Evolutionary conservation across 1,140 invertebrate genomes (phyloP).

Genomic region (Scaptomyza montana): DNA sequence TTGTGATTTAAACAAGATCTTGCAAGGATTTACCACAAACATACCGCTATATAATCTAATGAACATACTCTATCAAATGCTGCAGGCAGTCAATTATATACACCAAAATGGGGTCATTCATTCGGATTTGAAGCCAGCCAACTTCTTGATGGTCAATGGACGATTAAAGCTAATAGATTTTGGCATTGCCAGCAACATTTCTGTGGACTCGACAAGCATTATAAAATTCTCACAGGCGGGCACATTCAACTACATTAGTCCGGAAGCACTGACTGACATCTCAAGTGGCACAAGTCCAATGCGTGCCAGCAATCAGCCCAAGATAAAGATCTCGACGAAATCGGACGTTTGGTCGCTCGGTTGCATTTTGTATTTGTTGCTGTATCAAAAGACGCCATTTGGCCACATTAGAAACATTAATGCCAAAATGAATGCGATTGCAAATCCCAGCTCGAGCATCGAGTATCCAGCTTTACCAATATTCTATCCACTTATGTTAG

Average conservation of each 20-base stretch:
- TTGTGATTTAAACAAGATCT: conserved; percentile 91
- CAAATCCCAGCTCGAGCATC: conserved; percentile 90
- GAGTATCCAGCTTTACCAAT: conserved; percentile 86
- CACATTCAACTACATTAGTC: conserved; percentile 98
- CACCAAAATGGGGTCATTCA: conserved; percentile 96
- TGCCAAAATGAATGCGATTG: conserved; percentile 93
- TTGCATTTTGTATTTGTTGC: conserved; percentile 97
- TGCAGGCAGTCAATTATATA: conserved; percentile 95
- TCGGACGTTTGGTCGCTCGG: conserved; percentile 99
- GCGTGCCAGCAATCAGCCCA: conserved; percentile 75
- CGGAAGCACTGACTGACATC: conserved; percentile 92
- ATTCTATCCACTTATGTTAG: conserved; percentile 74
- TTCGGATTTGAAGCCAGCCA: conserved; percentile 98
- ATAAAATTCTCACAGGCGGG: conserved; percentile 92
- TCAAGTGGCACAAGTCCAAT: conserved; percentile 81
- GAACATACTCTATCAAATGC: conserved; percentile 97
- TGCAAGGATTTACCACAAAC: conserved; percentile 87
- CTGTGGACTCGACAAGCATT: conserved; percentile 95
- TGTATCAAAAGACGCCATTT: conserved; percentile 96
- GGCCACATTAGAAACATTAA: conserved; percentile 90
- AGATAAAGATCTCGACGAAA: conserved; percentile 91
- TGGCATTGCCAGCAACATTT: conserved; percentile 96
- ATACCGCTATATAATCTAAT: conserved; percentile 90
- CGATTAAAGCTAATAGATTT: conserved; percentile 98
- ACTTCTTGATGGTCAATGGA: conserved; percentile 95